A percentile compares a stretch with the other conserved stretches of the same genome.
These are phyloP conservation scores for Euzetes globulus DNA, from an alignment of 2,888 invertebrate genomes.

Conservation along the genomic window DNA sequence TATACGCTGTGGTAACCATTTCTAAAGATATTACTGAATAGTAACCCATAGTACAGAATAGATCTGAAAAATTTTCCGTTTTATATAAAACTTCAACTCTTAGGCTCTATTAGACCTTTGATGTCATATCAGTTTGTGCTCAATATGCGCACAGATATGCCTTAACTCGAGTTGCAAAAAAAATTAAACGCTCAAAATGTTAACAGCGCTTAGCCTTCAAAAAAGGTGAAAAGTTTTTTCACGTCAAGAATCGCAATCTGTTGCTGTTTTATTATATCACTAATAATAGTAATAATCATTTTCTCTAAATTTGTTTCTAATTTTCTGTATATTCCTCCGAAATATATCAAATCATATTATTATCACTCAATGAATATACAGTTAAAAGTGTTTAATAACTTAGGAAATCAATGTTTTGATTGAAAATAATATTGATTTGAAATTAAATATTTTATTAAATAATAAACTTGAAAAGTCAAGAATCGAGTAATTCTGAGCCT, in stretches of 20 bases:
- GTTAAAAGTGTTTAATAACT: neutral
- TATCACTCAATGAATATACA: neutral
- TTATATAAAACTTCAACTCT: conserved; percentile 16
- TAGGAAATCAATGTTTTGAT: neutral
- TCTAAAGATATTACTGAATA: neutral
- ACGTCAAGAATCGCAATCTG: conserved; percentile 22
- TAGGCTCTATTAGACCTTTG: conserved; percentile 22
- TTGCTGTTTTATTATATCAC: neutral
- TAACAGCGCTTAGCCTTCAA: conserved; percentile 18
- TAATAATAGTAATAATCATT: conserved; percentile 23
- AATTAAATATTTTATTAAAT: no score
- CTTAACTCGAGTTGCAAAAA: neutral
- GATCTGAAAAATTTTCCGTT: neutral
- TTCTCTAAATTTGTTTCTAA: conserved; percentile 5
- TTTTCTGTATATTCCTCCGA: neutral
- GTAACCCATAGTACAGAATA: neutral
- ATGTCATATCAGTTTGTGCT: conserved; percentile 29
- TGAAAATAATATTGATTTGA: no score
- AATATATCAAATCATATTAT: neutral
- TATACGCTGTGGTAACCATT: conserved; percentile 13
- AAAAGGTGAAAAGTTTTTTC: conserved; percentile 9
- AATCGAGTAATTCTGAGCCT: no score
- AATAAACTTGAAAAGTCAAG: no score
- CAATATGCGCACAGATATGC: conserved; percentile 24
- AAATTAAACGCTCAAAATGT: conserved; percentile 20